Base-by-base conservation (phyloP, 2,888 invertebrate species). In the Drosophila eohydei region DNA sequence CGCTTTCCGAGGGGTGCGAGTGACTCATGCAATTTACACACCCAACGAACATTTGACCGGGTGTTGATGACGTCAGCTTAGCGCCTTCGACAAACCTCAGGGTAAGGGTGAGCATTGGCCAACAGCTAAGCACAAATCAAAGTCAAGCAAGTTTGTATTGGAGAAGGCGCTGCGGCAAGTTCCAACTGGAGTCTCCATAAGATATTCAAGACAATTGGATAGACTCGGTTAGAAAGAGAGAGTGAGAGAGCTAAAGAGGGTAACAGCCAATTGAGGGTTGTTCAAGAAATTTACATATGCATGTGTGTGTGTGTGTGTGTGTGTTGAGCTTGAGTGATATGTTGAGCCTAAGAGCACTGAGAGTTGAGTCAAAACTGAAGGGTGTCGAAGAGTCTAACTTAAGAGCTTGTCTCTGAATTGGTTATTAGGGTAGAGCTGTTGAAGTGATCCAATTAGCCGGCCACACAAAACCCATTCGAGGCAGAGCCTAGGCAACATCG, bases 41-140 rank as follows among this genome's bases (percentile, higher is more conserved):
- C 59, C 44, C 52, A 58, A 48, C 11, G 5, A 50, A 57, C 65
- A 63, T 60, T 69, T 64, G 41, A 38, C 34, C 59, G 71, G 67
- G 73, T 77, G 88, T 77, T 77, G 88, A 83, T 85, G 84, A 85
- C 88, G 84, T 88, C 77, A 85, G 79, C 83, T 78, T 70, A 75
- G 58, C 72, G 64, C 55, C 56, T 43, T 40, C 21, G 28, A 43
- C 28, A 26, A 2, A 11, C 30, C 6, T 3, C 30, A 16, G 48
- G 44, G 36, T 38, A 16, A 60, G 57, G 34, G 48, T 14, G 11
- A 36, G 36, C 58, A 40, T 21, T 58, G 40, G 46, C 57, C 56
- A 67, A 51, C 67, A 71, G 69, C 70, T 58, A 74, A 73, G 68
- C 81, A 79, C 78, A 81, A 83, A 78, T 83, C 87, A 84, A 87